Evolutionary conservation across 2,888 invertebrate species (phyloP), one percentile per base, ranked within the genome.

Genomic region (Poecilus cupreus): DNA sequence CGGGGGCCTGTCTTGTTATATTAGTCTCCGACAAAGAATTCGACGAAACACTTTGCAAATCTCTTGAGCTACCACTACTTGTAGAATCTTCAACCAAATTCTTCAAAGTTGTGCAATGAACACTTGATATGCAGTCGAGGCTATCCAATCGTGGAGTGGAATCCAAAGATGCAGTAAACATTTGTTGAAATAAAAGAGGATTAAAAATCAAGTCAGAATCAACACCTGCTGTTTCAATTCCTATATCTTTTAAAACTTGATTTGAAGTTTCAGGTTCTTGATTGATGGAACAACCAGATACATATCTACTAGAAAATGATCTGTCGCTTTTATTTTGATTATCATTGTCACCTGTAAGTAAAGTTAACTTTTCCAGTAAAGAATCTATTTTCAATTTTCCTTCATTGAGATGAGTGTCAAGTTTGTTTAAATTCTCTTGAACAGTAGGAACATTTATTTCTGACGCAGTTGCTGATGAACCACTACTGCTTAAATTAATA

Each of bases 361-460:
- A 82, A 49, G 86, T 87, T 46, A 89, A 83, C 82, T 88, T 89
- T 82, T 89, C 87, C 72, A 89, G 83, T 24, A 89, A 83, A 37
- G 85, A 85, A 84, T 89, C 88, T 37, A 89, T 88, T 76, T 86
- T 86, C 79, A 87, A 86, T 83, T 88, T 88, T 13, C 87, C 86
- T 79, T 86, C 85, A 2, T 84, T 77, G 57, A 87, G 83, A 77
- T 86, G 85, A 22, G 82, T 81, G 68, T 88, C 87, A 13, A 85
- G 81, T 32, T 74, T 68, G 4, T n/a, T 26, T 10, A 37, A 39
- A 22, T 64, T 80, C 54, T 72, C 57, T 32, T 68, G 64, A 20
- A 78, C 80, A 22, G 64, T 81, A 20, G 72, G 37, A 13, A 57
- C 22, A 43, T 43, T 72, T 37, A 64, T 20, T 49, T 49, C 51